These are phyloP conservation scores for Eueides isabella DNA, from an alignment of 1,140 invertebrate genomes.

Conservation along the genomic window DNA sequence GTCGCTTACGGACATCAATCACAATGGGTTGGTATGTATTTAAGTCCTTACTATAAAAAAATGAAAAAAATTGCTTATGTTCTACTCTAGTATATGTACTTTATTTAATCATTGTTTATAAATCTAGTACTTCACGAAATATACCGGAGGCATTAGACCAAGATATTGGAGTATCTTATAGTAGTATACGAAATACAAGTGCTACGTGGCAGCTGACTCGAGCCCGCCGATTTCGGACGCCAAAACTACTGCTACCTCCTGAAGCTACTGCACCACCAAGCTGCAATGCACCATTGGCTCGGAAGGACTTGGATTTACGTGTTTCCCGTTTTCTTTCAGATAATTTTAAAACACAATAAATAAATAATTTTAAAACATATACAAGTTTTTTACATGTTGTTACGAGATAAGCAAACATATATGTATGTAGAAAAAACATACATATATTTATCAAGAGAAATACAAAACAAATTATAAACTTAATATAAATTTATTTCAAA, in stretches of 20 bases:
- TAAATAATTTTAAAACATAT: background rate
- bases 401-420: too few species aligned
- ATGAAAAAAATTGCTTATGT: background rate
- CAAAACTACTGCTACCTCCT: conserved; percentile 55
- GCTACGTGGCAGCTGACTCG: conserved; percentile 67
- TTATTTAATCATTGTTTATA: background rate
- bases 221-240: conserved; percentile 61
- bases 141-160: conserved; percentile 51
- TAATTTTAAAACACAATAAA: conserved; percentile 34
- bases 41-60: background rate
- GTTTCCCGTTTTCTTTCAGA: conserved; percentile 60
- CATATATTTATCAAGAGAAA: too few species aligned
- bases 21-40: conserved; percentile 61
- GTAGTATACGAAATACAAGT: conserved; percentile 55
- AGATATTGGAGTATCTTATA: conserved; percentile 40
- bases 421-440: too few species aligned
- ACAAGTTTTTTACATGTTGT: too few species aligned
- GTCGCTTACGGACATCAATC: conserved; percentile 58
- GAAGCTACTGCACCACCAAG: conserved; percentile 57
- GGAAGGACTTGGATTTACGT: conserved; percentile 62
- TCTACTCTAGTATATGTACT: too few species aligned
- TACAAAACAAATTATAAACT: too few species aligned
- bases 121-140: conserved; percentile 55
- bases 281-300: conserved; percentile 53
- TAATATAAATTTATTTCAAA: too few species aligned